Conservation (phyloP, 2,113 vertebrate genomes). For the Tetrax tetrax region DNA sequence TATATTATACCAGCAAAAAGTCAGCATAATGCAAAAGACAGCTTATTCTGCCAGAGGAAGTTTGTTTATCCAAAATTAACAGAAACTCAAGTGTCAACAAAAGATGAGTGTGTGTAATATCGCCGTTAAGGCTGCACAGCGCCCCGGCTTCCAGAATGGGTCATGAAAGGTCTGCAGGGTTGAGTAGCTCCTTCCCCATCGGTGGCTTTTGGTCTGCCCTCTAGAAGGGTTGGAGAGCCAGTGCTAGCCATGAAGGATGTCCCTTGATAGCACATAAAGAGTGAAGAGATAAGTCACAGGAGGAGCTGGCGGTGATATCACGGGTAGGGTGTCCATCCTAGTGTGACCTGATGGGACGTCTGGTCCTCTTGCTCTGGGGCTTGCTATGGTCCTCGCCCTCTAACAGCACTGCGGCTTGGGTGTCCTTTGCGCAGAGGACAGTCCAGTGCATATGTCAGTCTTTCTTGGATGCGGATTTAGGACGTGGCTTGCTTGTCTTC, state of each 20-base stretch:
- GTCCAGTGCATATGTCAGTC: fast-evolving
- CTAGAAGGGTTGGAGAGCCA: not conserved
- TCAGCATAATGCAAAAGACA: conserved; percentile 14
- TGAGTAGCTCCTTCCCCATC: not conserved
- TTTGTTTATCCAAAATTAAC: conserved; percentile 9
- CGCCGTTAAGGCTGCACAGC: not conserved
- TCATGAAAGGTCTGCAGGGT: not conserved
- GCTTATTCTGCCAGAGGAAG: conserved; percentile 2
- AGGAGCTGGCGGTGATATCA: not conserved
- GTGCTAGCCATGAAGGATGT: not conserved
- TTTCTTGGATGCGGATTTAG: not conserved
- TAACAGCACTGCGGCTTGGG: not conserved
- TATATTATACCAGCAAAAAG: not conserved
- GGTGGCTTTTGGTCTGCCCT: not conserved
- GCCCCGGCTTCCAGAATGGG: not conserved
- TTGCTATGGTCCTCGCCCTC: not conserved
- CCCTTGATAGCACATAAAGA: not conserved
- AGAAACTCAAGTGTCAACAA: not conserved
- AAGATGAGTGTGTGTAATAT: not conserved
- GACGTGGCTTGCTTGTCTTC: not conserved
- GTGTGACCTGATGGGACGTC: not conserved
- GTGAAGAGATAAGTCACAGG: not conserved
- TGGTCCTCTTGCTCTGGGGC: not conserved
- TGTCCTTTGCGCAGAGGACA: not conserved
- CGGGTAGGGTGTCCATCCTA: not conserved